phyloP scores from a whole-genome alignment of 2,113 vertebrate species.

The Ibidorhyncha struthersii region DNA sequence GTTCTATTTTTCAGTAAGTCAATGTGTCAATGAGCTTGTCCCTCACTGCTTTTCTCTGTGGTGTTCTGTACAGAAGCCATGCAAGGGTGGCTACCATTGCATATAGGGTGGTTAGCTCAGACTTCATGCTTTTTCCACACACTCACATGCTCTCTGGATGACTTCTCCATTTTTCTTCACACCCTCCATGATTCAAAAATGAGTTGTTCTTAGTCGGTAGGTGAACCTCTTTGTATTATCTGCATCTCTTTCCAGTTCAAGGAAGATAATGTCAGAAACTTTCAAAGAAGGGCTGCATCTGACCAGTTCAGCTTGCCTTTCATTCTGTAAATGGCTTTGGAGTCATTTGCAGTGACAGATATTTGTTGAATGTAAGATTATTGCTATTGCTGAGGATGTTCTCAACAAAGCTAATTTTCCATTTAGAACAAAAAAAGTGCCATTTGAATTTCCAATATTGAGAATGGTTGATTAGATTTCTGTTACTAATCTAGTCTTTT shows the following conservation, averaged over 20 bases:
- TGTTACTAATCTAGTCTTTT: neutral
- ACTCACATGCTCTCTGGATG: neutral
- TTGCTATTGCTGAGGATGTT: fast-evolving
- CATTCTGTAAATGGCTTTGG: neutral
- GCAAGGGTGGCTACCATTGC: neutral
- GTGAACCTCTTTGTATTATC: neutral
- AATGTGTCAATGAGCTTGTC: neutral
- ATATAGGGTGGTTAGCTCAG: neutral
- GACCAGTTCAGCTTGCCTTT: neutral
- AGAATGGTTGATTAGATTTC: neutral
- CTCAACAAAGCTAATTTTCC: neutral
- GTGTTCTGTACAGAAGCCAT: neutral
- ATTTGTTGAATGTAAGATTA: neutral
- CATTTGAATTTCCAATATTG: neutral
- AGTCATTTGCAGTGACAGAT: neutral
- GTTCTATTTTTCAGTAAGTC: neutral
- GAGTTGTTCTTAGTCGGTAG: neutral
- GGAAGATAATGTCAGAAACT: neutral
- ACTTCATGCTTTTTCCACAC: neutral
- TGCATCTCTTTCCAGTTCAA: neutral
- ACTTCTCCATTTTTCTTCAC: neutral
- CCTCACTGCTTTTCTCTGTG: neutral
- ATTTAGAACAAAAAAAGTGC: neutral
- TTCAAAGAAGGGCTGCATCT: neutral
- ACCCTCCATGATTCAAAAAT: neutral